Evolutionary conservation across 2,888 invertebrate genomes (phyloP).

Genomic region (Anthophora plumipes): DNA sequence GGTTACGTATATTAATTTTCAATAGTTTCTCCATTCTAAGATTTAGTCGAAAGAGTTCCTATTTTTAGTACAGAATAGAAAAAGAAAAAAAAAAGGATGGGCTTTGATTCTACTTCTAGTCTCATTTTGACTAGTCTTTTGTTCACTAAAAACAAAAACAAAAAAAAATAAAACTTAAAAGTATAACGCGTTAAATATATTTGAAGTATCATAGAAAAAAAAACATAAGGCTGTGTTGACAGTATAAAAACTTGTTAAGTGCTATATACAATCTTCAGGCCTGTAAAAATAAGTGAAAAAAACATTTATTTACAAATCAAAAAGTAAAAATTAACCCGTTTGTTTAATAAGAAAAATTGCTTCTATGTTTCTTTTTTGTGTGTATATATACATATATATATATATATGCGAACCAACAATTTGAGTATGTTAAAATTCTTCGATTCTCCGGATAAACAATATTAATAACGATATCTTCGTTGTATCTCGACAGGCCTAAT

Average conservation of each 20-base stretch:
- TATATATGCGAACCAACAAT: neutral
- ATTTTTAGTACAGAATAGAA: slow-evolving; percentile 14
- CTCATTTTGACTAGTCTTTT: slow-evolving; percentile 45
- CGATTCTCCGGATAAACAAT: slow-evolving; percentile 1
- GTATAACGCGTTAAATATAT: slow-evolving; percentile 32
- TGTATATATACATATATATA: too few species aligned
- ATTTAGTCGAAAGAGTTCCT: slow-evolving; percentile 43
- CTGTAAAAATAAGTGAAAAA: slow-evolving; percentile 25
- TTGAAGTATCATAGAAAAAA: slow-evolving; percentile 27
- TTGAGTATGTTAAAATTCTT: neutral
- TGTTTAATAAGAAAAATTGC: slow-evolving; percentile 13
- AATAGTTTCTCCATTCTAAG: slow-evolving; percentile 10
- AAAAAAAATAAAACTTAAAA: slow-evolving; percentile 17
- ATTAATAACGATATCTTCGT: neutral
- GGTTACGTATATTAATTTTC: slow-evolving; percentile 19
- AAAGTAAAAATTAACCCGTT: slow-evolving; percentile 15
- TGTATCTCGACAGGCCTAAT: slow-evolving; percentile 14
- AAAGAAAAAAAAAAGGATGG: neutral
- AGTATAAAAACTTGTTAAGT: slow-evolving; percentile 60
- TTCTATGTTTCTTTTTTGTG: slow-evolving; percentile 11
- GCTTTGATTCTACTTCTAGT: slow-evolving; percentile 52
- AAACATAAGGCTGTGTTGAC: slow-evolving; percentile 66
- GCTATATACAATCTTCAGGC: slow-evolving; percentile 32
- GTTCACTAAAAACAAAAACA: slow-evolving; percentile 20
- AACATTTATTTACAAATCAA: slow-evolving; percentile 5